Evolutionary conservation across 2,888 invertebrate genomes (phyloP).

Genomic region (Spisula subtruncata): DNA sequence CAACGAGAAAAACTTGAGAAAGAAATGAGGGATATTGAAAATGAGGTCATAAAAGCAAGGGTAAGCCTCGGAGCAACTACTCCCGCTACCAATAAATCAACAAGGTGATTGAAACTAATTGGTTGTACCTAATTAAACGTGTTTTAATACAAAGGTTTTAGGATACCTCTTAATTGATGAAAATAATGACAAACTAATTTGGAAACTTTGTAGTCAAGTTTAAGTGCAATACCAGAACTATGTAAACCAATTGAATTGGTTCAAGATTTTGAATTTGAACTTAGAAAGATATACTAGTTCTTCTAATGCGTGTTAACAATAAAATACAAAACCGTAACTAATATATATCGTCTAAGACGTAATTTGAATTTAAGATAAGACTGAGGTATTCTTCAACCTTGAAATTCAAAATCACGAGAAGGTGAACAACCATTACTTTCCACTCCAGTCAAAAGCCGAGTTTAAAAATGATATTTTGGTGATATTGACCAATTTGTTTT

Average conservation of each 20-base stretch:
- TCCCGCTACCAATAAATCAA: conserved; percentile 71
- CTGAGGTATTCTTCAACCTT: conserved; percentile 4
- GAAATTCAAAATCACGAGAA: background rate
- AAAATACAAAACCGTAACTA: background rate
- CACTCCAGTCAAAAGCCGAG: background rate
- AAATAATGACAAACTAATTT: background rate
- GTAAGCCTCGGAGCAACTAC: conserved; percentile 68
- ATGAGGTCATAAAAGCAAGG: conserved; percentile 73
- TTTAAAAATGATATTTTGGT: background rate
- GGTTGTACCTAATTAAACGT: conserved; percentile 19
- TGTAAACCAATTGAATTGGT: no score
- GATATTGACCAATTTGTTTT: background rate
- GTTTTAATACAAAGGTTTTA: conserved; percentile 24
- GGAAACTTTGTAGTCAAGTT: no score
- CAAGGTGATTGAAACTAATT: conserved; percentile 73
- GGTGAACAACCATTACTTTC: background rate
- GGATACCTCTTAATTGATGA: conserved; percentile 15
- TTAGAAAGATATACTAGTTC: background rate
- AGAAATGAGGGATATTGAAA: conserved; percentile 64
- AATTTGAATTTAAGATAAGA: background rate
- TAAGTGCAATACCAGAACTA: no score
- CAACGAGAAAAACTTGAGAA: conserved; percentile 58
- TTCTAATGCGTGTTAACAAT: no score
- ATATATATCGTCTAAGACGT: background rate
- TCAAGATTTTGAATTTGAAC: background rate